Evolutionary conservation across 2,113 vertebrate genomes (phyloP).

Genomic region (Lophotis ruficrista): DNA sequence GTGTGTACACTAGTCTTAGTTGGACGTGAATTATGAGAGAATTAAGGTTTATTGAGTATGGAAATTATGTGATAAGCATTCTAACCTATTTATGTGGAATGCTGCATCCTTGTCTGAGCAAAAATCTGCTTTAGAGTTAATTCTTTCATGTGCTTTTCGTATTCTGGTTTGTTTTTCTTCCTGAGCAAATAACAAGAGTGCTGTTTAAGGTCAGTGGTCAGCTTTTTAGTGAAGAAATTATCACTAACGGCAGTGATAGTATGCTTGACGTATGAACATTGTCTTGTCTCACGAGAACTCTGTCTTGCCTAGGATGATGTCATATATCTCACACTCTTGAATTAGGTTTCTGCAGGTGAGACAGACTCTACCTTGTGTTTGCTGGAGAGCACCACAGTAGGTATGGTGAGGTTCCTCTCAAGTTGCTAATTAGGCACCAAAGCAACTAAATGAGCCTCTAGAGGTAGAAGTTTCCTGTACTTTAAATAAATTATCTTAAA

Average conservation of each 20-base stretch:
- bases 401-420: neutral
- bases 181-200: neutral
- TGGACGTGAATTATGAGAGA: neutral
- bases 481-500: slow-evolving; percentile 14
- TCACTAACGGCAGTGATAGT: neutral
- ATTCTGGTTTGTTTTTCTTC: neutral
- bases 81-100: neutral
- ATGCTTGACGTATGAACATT: neutral
- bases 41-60: neutral
- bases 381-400: neutral
- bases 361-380: neutral
- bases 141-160: neutral
- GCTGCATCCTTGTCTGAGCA: neutral
- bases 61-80: neutral
- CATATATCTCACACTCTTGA: neutral
- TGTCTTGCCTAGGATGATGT: neutral
- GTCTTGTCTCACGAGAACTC: neutral
- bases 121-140: neutral
- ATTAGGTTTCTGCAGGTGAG: neutral
- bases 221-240: neutral
- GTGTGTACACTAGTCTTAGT: slow-evolving; percentile 55
- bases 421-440: slow-evolving; percentile 22
- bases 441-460: slow-evolving; percentile 9
- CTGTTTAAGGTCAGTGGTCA: neutral
- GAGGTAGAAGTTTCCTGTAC: slow-evolving; percentile 15